Evolutionary conservation across 2,113 vertebrate species (phyloP), one percentile per base, ranked within the genome.

Genomic region (Leucoraja erinaceus): DNA sequence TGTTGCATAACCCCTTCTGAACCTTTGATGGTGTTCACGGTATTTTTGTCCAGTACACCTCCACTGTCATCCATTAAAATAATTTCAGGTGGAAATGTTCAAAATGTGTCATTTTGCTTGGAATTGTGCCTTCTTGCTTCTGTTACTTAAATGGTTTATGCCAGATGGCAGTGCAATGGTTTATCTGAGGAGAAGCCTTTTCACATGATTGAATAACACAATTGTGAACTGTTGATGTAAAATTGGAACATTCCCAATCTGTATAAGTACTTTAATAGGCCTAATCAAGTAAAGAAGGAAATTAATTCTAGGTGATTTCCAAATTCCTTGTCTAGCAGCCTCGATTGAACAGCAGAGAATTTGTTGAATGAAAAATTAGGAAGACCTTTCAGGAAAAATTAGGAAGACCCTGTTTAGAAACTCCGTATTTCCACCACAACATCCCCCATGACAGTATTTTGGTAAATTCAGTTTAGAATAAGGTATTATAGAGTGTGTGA

Each of bases 211-310:
- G 4, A 86, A n/a, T 61, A n/a, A 63, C 54, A 86, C 83, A 63
- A n/a, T 8, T n/a, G 56, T 61, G 83, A 86, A 86, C 28, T 86
- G 25, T 61, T 86, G 54, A 28, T 54, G 28, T 1, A n/a, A 86
- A 86, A 61, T n/a, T 61, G 56, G 28, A 86, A 86, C 56, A n/a
- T 86, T 61, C 4, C 56, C 11, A 86, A n/a, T 86, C 4, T 61
- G 11, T n/a, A 28, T 84, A 86, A 86, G 83, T 86, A 61, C 56
- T 56, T 86, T 86, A 86, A 28, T n/a, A n/a, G 59, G 56, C 54
- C 22, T 56, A 83, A 83, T 54, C 79, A 54, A 25, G 18, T 86
- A n/a, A 14, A 28, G n/a, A 61, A 86, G 25, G 25, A 61, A 61
- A 86, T 25, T 28, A n/a, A 61, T n/a, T 56, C 25, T 61, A 16